Base-by-base conservation (phyloP, 2,888 invertebrate species). In the Watsonalla cultraria region DNA sequence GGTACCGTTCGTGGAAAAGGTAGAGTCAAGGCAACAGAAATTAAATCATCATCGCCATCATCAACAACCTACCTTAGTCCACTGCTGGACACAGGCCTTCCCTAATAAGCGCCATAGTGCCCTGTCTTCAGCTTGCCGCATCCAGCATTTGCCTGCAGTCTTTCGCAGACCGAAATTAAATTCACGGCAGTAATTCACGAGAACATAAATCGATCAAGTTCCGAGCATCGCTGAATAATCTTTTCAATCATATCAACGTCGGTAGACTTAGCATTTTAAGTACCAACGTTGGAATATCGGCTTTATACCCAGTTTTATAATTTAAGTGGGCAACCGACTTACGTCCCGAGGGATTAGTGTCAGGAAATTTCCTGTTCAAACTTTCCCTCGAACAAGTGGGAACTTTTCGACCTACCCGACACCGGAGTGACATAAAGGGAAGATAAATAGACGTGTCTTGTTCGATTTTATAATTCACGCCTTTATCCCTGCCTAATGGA, bases 291-390 rank as follows among this genome's bases (percentile, higher is more conserved):
- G 42, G 42, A 49, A 49, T 49, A 49, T 49, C 37, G 49, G 37
- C 49, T 49, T 49, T 49, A 49, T 39, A 9, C 49, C 49, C 14
- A 37, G 37, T 49, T 49, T 49, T 49, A 49, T 39, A 49, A 49
- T 49, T 49, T 49, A 49, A 49, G 49, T 49, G 49, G 49, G 37
- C 49, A 35, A 42, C 51, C 51, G 54, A 51, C 51, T 47, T 54
- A 51, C 46, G 54, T 55, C 54, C 47, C 50, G 6, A 45, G 49
- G 54, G 54, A 51, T 55, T 55, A 55, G 49, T 55, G 52, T 55
- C 54, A 52, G 37, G 45, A 45, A 48, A 49, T 49, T 53, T 46
- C 46, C 35, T 47, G 52, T 48, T 42, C 48, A 35, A 53, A 53
- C 52, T 53, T 53, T 53, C 48, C 45, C 47, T 47, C 52, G 37